phyloP scores from a whole-genome alignment of 2,888 invertebrate species.

The Globia sparganii region DNA sequence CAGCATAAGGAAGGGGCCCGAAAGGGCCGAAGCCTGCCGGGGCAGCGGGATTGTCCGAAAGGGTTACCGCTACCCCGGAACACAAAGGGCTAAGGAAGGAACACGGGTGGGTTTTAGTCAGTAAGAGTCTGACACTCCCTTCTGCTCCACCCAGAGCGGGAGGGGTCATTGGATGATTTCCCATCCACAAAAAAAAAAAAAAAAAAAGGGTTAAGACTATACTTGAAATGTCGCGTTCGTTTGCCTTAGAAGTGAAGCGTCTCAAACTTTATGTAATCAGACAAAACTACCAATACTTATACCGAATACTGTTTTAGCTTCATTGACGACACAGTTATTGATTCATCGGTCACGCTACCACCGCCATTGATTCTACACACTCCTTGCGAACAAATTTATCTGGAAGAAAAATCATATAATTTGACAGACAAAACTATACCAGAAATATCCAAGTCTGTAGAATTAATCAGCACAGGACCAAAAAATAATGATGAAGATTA shows the following conservation, averaged over 20 bases:
- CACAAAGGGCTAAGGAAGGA: no score
- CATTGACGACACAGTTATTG: conserved; percentile 17
- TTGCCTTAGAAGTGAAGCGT: neutral
- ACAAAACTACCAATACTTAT: neutral
- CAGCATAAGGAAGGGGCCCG: no score
- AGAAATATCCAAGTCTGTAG: conserved; percentile 18
- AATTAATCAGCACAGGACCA: conserved; percentile 27
- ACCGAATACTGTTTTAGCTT: conserved; percentile 42
- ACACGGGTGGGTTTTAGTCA: no score
- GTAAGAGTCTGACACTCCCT: no score
- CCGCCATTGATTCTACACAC: conserved; percentile 3
- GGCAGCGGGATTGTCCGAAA: no score
- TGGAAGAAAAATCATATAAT: conserved; percentile 24
- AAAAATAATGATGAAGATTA: neutral
- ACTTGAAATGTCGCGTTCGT: neutral
- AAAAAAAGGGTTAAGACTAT: no score
- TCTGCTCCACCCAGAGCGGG: no score
- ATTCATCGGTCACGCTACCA: neutral
- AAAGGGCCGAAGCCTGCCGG: no score
- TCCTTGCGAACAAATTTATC: conserved; percentile 15
- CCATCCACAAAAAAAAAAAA: no score
- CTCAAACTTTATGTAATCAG: neutral
- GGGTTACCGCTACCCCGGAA: no score
- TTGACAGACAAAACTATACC: conserved; percentile 5
- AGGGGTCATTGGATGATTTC: no score